Evolutionary conservation across 2,113 vertebrate genomes (phyloP).

Genomic region (Varanus salvator): DNA sequence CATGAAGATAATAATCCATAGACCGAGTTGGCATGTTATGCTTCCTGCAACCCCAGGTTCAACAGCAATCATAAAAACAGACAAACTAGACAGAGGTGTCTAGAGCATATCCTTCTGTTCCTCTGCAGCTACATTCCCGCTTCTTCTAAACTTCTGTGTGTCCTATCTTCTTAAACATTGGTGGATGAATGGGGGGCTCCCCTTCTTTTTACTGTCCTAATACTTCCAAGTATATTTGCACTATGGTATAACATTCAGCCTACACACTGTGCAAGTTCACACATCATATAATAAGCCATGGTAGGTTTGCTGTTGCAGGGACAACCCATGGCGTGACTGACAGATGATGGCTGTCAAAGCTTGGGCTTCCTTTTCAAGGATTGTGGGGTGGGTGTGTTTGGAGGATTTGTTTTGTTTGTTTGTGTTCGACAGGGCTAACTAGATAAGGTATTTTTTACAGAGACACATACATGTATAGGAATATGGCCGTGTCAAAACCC

Average conservation of each 20-base stretch:
- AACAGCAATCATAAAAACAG: constrained; percentile 29
- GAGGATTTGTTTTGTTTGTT: too few relatives aligned
- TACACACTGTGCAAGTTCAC: background rate
- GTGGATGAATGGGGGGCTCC: too few relatives aligned
- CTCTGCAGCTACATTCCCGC: background rate
- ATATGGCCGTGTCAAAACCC: too few relatives aligned
- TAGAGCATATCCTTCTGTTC: background rate
- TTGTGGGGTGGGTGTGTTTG: too few relatives aligned
- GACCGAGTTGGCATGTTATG: constrained; percentile 10
- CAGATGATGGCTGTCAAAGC: too few relatives aligned
- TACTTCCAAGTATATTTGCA: background rate
- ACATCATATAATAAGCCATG: too few relatives aligned
- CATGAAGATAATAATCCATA: constrained; percentile 27
- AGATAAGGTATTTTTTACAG: too few relatives aligned
- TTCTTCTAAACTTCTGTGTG: background rate
- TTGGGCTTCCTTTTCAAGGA: too few relatives aligned
- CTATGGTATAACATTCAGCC: background rate
- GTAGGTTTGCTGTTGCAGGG: too few relatives aligned
- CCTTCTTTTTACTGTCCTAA: background rate
- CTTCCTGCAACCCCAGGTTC: constrained; percentile 20
- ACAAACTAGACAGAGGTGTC: background rate
- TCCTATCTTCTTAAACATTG: background rate
- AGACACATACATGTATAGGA: too few relatives aligned
- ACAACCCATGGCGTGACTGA: too few relatives aligned
- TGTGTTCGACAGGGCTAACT: too few relatives aligned